Evolutionary conservation across 2,797 vertebrate genomes (phyloP), one percentile per base, ranked within the genome.

Genomic region (Ctenosaura bakeri): DNA sequence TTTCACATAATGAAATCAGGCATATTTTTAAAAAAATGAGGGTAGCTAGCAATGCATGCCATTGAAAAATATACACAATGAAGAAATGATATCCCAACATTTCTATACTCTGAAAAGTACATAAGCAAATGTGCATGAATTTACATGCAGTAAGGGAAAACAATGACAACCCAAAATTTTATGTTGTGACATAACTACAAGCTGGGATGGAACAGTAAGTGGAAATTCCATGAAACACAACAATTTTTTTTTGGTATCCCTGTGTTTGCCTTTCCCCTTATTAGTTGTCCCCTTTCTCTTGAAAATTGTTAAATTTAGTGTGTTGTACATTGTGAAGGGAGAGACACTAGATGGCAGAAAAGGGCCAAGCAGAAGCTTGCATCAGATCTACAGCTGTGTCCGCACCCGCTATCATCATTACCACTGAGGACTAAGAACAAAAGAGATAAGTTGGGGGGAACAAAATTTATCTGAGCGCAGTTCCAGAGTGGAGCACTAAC

Each of bases 401-500:
- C 69, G 56, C 69, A 3, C 16, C 6, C 59, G 29, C 42, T 76
- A 1, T 54, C 3, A 6, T 66, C 5, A 0, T 52, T 76, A 32
- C 84, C 1, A 29, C 79, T 90, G 85, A 89, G 90, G 32, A 46
- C 18, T 73, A 52, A n/a, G 83, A 54, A 6, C 76, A 35, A 64
- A 86, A 87, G 92, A 87, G 91, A 90, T 91, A 91, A 89, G 88
- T 94, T 90, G 82, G 32, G 83, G 86, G 88, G 83, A 81, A 52
- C 79, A 42, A 62, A 86, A 92, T 92, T 91, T 92, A 81, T 88
- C 59, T 18, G 82, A 84, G 88, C 13, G 0, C 35, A 81, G 91
- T 82, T 93, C 91, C 6, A 42, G 62, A 0, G 0, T 4, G 16
- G 80, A 90, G 62, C 84, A 29, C 16, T 71, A 79, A 29, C 69